Conservation (phyloP, 2,113 vertebrate genomes). For the Etia nguti region DNA sequence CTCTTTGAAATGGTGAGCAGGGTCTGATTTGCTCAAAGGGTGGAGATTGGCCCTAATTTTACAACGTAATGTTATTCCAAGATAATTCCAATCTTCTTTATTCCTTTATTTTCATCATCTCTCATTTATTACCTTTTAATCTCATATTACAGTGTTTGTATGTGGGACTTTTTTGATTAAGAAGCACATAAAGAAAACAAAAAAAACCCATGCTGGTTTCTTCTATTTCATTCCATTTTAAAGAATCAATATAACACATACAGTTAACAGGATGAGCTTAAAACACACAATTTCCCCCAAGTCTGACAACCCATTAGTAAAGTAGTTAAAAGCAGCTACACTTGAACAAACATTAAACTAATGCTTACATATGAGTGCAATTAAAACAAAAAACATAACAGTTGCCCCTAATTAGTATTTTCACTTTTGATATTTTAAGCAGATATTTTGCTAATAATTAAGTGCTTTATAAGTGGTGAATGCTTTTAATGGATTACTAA, state of each 20-base stretch:
- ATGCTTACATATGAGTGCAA: background rate
- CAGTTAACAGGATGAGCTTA: background rate
- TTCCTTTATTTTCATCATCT: background rate
- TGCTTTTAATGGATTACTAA: background rate
- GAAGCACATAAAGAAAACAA: background rate
- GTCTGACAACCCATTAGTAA: background rate
- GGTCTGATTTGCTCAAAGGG: accelerated
- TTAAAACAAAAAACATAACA: background rate
- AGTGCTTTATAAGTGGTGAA: background rate
- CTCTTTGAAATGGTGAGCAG: accelerated
- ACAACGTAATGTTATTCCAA: background rate
- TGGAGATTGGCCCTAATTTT: accelerated
- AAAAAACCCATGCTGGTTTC: background rate
- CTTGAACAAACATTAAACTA: background rate
- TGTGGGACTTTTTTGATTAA: background rate
- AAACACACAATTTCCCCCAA: background rate
- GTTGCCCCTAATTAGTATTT: background rate
- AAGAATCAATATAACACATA: background rate
- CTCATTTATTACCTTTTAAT: background rate
- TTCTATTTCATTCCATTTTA: background rate
- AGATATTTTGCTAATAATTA: background rate
- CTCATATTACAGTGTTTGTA: background rate
- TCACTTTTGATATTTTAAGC: background rate
- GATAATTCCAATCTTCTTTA: background rate
- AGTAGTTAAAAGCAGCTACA: background rate